phyloP scores from a whole-genome alignment of 2,797 vertebrate genomes.

The Cottoperca gobio region DNA sequence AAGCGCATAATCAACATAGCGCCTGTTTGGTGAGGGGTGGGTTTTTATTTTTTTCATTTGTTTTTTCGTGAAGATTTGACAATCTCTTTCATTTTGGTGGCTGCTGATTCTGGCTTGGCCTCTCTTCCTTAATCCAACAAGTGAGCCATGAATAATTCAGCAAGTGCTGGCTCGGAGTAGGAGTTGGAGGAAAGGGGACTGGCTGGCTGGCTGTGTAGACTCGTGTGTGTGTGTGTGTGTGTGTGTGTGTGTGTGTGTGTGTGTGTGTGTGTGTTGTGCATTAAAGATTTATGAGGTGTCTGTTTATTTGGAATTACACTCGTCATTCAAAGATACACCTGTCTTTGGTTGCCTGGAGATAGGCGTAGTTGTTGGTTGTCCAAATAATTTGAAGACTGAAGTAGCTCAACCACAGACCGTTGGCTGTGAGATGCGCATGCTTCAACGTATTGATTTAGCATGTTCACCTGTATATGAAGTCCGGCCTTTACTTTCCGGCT shows the following conservation, averaged over 20 bases:
- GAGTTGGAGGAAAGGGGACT: slow-evolving; percentile 48
- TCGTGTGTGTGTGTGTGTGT: background rate
- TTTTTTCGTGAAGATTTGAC: slow-evolving; percentile 32
- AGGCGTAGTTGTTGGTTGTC: background rate
- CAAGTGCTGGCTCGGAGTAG: slow-evolving; percentile 60
- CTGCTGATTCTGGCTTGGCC: slow-evolving; percentile 56
- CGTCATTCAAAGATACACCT: slow-evolving; percentile 53
- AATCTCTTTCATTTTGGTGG: slow-evolving; percentile 45
- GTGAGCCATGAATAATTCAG: slow-evolving; percentile 81
- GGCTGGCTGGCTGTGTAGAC: slow-evolving; percentile 26
- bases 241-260: slow-evolving; percentile 19
- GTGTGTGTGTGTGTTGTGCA: slow-evolving; percentile 34
- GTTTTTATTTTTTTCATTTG: background rate
- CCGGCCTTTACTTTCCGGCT: background rate
- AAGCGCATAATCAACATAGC: slow-evolving; percentile 12
- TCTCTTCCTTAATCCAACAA: slow-evolving; percentile 75
- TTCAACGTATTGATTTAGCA: background rate
- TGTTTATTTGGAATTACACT: slow-evolving; percentile 69
- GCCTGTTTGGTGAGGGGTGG: background rate
- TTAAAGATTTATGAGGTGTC: slow-evolving; percentile 69
- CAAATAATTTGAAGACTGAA: no score
- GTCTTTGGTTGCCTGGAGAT: slow-evolving; percentile 20
- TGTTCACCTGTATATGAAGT: background rate
- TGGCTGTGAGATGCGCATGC: background rate
- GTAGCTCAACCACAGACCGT: background rate